These are phyloP conservation scores for Streblospio benedicti DNA, from an alignment of 1,140 invertebrate genomes.

Conservation along the genomic window DNA sequence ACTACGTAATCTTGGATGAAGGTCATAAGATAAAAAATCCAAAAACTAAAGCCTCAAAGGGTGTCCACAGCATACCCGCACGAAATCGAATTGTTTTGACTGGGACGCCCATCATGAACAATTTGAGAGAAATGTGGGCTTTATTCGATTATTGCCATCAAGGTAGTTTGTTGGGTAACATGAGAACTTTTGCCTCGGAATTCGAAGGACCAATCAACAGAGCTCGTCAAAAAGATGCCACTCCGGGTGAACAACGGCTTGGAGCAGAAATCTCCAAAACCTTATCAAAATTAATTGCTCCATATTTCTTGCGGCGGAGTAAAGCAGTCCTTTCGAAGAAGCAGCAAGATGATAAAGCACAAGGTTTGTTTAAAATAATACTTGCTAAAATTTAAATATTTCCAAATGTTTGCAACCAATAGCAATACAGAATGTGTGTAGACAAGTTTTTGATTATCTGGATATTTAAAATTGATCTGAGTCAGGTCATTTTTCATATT, in stretches of 20 bases:
- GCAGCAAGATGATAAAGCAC: not conserved
- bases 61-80: slow-evolving; percentile 43
- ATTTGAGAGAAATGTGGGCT: slow-evolving; percentile 50
- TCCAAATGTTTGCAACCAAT: too few relatives aligned
- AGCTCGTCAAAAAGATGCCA: slow-evolving; percentile 47
- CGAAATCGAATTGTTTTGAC: slow-evolving; percentile 46
- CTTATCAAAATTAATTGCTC: slow-evolving; percentile 44
- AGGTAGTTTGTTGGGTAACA: slow-evolving; percentile 44
- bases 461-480: too few relatives aligned
- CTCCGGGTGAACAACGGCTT: slow-evolving; percentile 38
- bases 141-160: slow-evolving; percentile 49
- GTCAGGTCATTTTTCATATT: too few relatives aligned
- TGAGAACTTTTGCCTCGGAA: slow-evolving; percentile 47
- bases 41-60: slow-evolving; percentile 48
- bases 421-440: too few relatives aligned
- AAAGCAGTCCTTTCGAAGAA: slow-evolving; percentile 41
- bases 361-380: too few relatives aligned
- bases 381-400: too few relatives aligned
- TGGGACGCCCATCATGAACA: slow-evolving; percentile 51
- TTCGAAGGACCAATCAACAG: slow-evolving; percentile 48
- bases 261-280: slow-evolving; percentile 45
- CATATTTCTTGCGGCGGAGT: slow-evolving; percentile 48
- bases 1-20: slow-evolving; percentile 50
- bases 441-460: too few relatives aligned
- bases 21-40: slow-evolving; percentile 52